Evolutionary conservation across 2,113 vertebrate species (phyloP).

Genomic region (Bubo blakistoni): DNA sequence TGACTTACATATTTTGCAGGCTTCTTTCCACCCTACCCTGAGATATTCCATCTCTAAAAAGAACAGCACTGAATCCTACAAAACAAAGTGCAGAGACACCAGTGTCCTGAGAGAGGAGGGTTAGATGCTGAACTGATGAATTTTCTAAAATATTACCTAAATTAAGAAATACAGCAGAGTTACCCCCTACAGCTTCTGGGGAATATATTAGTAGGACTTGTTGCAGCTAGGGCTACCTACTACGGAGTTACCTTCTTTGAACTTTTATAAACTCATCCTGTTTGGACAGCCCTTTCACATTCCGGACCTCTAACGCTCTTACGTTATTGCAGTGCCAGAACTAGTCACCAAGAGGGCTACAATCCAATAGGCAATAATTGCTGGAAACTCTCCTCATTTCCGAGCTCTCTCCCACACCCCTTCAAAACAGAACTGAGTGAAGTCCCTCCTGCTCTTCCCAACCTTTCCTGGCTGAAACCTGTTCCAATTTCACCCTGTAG

Average conservation of each 20-base stretch:
- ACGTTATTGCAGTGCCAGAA: slow-evolving; percentile 4
- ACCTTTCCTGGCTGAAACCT: slow-evolving; percentile 36
- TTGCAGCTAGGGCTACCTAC: background rate
- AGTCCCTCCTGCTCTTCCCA: slow-evolving; percentile 4
- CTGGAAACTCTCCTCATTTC: slow-evolving; percentile 47
- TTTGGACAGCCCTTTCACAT: background rate
- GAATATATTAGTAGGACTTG: background rate
- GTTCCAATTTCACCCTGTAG: slow-evolving; percentile 56
- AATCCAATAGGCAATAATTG: slow-evolving; percentile 46
- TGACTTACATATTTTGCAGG: background rate
- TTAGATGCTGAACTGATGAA: background rate
- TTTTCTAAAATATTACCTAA: background rate
- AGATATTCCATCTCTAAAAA: background rate
- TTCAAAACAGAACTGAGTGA: slow-evolving; percentile 10
- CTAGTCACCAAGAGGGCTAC: slow-evolving; percentile 59
- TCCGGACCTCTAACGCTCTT: background rate
- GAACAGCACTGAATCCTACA: background rate
- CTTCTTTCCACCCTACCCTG: background rate
- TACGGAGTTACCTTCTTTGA: background rate
- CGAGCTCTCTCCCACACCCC: slow-evolving; percentile 3
- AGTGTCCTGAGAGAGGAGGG: background rate
- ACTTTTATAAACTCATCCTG: background rate
- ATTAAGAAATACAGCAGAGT: background rate
- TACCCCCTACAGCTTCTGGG: background rate
- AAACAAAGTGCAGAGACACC: background rate